Evolutionary conservation across 1,140 invertebrate genomes (phyloP), one percentile per base, ranked within the genome.

Genomic region (Harlomillsia oculata): DNA sequence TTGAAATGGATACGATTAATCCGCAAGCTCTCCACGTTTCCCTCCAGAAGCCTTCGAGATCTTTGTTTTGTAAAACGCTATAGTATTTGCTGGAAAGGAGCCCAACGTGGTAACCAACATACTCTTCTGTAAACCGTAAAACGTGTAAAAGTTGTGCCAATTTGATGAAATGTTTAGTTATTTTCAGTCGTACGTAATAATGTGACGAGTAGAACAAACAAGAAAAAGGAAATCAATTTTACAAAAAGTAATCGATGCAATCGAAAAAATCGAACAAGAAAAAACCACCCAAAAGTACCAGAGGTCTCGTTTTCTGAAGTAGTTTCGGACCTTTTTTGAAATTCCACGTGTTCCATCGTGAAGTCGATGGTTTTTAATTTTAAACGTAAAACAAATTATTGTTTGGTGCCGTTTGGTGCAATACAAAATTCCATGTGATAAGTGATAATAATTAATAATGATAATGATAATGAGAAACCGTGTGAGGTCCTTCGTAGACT

Each of bases 51-150:
- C 65, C 72, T 18, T 65, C 20, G 20, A 65, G 55, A 65, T 79
- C 73, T 58, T 75, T 75, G n/a, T 74, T 67, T 2, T 72, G 73
- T 11, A 80, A 65, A 5, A 75, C 72, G 60, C 71, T 69, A 64
- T 77, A 79, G 66, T 72, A 80, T 39, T 70, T 67, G 55, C 77
- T 76, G 4, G 76, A 68, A 25, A 80, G 69, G 4, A 78, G 56
- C 11, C 78, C 78, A 48, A 78, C 72, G 57, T 73, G 68, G 62
- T 77, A 78, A 28, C 75, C 71, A 14, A 78, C 49, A 60, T 70
- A 71, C 65, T 79, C 74, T 50, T 77, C 75, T 72, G 68, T 43
- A 68, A 72, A 45, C 51, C 18, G 39, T 16, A 49, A 55, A 29
- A 54, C 30, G 20, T 11, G 14, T 5, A 18, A 16, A 30, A 21